Conservation (phyloP, 2,888 invertebrate genomes). For the Perdita meconis region DNA sequence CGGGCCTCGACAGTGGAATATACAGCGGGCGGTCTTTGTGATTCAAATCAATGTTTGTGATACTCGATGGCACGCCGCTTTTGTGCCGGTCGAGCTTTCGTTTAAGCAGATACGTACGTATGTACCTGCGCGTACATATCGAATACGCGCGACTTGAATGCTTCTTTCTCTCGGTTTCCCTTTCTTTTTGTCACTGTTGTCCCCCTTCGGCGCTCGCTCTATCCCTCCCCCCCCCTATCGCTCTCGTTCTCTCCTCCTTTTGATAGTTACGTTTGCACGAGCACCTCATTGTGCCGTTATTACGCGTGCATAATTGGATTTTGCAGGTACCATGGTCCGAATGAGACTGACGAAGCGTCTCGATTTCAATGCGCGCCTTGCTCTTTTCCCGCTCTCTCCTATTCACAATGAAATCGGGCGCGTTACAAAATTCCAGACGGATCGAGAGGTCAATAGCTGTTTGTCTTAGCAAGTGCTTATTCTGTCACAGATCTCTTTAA, state of each 20-base stretch:
- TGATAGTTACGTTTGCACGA: constrained; percentile 29
- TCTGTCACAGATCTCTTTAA: too few relatives aligned
- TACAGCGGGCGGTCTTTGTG: constrained; percentile 82
- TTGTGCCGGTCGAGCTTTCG: constrained; percentile 73
- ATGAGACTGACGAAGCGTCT: background rate
- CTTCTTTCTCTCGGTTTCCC: constrained; percentile 20
- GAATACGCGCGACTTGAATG: constrained; percentile 32
- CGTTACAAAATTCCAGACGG: background rate
- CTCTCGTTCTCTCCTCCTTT: constrained; percentile 10
- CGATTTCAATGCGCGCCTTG: constrained; percentile 4
- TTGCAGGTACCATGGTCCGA: constrained; percentile 16
- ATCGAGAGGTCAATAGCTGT: background rate
- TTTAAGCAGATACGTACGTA: constrained; percentile 62
- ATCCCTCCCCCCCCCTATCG: background rate
- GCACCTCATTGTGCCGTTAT: constrained; percentile 37
- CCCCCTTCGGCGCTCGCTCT: too few relatives aligned
- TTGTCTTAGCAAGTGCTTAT: too few relatives aligned
- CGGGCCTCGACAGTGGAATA: constrained; percentile 76
- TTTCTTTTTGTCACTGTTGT: background rate
- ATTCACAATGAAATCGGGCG: background rate
- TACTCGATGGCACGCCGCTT: constrained; percentile 78
- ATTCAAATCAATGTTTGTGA: constrained; percentile 84
- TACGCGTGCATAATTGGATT: constrained; percentile 50
- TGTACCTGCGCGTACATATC: constrained; percentile 36
- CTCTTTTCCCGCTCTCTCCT: background rate